Evolutionary conservation across 2,888 invertebrate species (phyloP), one percentile per base, ranked within the genome.

Genomic region (Volucella zonaria): DNA sequence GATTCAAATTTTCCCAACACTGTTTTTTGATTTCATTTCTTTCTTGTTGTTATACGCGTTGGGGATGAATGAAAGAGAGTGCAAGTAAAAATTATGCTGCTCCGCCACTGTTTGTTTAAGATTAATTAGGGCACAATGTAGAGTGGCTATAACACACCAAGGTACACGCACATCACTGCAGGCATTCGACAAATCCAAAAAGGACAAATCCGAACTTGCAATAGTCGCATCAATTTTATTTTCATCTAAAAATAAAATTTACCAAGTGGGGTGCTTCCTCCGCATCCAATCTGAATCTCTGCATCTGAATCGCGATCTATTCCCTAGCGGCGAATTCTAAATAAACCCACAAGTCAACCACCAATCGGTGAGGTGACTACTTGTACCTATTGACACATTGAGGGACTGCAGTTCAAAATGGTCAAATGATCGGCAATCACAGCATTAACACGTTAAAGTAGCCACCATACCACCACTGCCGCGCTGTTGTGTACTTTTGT

Each of bases 371-470:
- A 51, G 59, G 49, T 71, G 66, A 51, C 31, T 68, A 47, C 73
- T 77, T 73, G 76, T 73, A 62, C 81, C 85, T 81, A 85, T 85
- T 81, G 85, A 85, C 85, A 85, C 81, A 85, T 76, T 85, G 85
- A 85, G 71, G 76, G 67, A 77, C 76, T 47, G 43, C 31, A 59
- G 85, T 76, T 85, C 76, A 68, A 71, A 85, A 40, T 73, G 73
- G 85, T 71, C 71, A 80, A 85, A 67, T 76, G 62, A 77, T 68
- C 67, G 45, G 49, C 76, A 71, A 85, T 68, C 38, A 68, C 52
- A 15, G 59, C n/a, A 78, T 40, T 47, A 49, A 70, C 58, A 56
- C 59, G 40, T 62, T 76, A 56, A 47, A 73, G 62, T 62, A 62
- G 61, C 40, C 49, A 61, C 18, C 43, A 23, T 18, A 56, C 40